Evolutionary conservation across 1,140 invertebrate species (phyloP), one percentile per base, ranked within the genome.

Genomic region (Caenorhabditis brenneri): DNA sequence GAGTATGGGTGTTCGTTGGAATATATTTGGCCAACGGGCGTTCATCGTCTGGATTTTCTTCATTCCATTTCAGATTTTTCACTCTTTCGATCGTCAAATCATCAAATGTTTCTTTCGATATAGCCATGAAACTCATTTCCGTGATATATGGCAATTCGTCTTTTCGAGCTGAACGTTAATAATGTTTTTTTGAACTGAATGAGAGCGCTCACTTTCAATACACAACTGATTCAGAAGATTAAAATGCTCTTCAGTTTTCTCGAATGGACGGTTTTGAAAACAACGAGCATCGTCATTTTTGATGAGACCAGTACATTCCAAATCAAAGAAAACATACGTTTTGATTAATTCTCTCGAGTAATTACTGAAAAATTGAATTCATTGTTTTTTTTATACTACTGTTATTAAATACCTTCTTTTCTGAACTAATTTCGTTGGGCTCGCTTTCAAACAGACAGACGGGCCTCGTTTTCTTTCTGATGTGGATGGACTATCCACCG

Each of bases 291-390:
- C 78, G 24, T 84, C 86, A n/a, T 74, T 79, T 29, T 87, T 65
- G 53, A 87, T 80, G 22, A 87, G 79, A 16, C 86, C 86, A 31
- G 86, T 87, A 6, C 87, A 78, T 55, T 87, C 86, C 27, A 87
- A 58, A 82, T 87, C 86, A 51, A 87, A 85, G 80, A 87, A 87
- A 31, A 87, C 80, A 31, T 84, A 83, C 5, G 86, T 85, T 48
- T 84, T 78, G 65, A 85, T 46, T 9, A 36, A n/a, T 3, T 65
- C 58, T 65, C 31, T 33, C 16, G 65, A 74, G 65, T 24, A 31
- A 0, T 6, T 2, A 4, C 36, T 46, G 65, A 42, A 55, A 55
- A n/a, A 51, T 51, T 1, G n/a, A n/a, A 22, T 51, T n/a, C n/a
- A n/a, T n/a, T n/a, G n/a, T n/a, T n/a, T n/a, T n/a, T n/a, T n/a